Base-by-base conservation (phyloP, 1,140 invertebrate genomes). In the Nasonia vitripennis region DNA sequence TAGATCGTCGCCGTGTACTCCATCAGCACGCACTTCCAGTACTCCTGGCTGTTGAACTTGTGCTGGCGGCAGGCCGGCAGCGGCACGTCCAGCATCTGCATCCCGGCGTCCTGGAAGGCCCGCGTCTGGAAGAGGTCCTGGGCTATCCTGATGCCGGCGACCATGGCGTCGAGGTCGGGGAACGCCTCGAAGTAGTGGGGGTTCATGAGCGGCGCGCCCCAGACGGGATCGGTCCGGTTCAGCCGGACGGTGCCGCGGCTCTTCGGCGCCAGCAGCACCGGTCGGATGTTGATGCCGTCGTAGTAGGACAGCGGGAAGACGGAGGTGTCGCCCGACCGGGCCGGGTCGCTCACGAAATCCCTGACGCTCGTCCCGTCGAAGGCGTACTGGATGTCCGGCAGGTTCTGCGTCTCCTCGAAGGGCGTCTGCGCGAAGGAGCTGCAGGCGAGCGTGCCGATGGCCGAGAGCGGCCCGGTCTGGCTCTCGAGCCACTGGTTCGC, bases 371-470 rank as follows among this genome's bases (percentile, higher is more conserved):
- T 89, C 0, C 94, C 94, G 88, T 96, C 95, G 82, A 95, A 95
- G 31, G 94, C 94, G 88, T 93, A 95, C 89, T 96, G 95, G 31
- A 96, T 95, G 88, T 96, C 95, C 0, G 96, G 95, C 6, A 94
- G 89, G 10, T 90, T 89, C 1, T 87, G 81, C 0, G 55, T 75
- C 11, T 71, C 73, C 23, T 86, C 86, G 88, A 90, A 93, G 7
- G 89, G 89, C 0, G 92, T 93, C 70, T 90, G 89, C 0, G 88
- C 87, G 48, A 94, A 94, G 0, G 89, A 90, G 0, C 91, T 90
- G 48, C 89, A 91, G 0, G 88, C 86, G 0, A 93, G 75, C 0
- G 90, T 84, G 4, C 93, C 94, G 0, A 90, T 92, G 0, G 90
- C 89, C 0, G 93, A 87, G 27, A 94, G 37, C 0, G 92, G 92